Percentiles rank a stretch among this genome's conserved stretches.
phyloP scores from a whole-genome alignment of 1,140 invertebrate species.

The Drosophila rhopaloa region DNA sequence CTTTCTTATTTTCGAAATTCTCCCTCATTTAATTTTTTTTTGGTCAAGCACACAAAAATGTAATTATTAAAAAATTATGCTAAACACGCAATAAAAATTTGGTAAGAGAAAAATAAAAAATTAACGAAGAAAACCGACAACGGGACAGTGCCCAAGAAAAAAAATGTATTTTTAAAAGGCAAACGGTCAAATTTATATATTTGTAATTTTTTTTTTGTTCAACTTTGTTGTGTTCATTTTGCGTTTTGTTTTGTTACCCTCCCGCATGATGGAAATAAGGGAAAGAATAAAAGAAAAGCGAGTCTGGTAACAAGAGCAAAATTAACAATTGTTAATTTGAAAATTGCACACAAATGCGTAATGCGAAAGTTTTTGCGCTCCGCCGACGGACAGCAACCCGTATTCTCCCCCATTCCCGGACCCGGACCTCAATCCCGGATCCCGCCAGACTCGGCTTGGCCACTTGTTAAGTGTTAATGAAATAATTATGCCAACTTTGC shows the following conservation, averaged over 20 bases:
- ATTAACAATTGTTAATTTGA: slow-evolving; percentile 83
- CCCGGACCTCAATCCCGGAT: slow-evolving; percentile 21
- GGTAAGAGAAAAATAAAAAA: slow-evolving; percentile 70
- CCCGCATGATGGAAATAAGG: slow-evolving; percentile 48
- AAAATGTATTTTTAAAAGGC: slow-evolving; percentile 76
- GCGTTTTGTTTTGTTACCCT: slow-evolving; percentile 52
- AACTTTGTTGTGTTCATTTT: slow-evolving; percentile 59
- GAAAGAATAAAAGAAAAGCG: slow-evolving; percentile 18
- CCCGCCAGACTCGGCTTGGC: slow-evolving; percentile 50
- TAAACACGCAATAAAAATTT: slow-evolving; percentile 82
- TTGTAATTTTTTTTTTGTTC: slow-evolving; percentile 28
- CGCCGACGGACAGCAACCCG: slow-evolving; percentile 30
- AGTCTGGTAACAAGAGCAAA: slow-evolving; percentile 58
- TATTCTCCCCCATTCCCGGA: background rate
- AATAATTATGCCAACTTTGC: slow-evolving; percentile 82
- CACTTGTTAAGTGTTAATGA: slow-evolving; percentile 83
- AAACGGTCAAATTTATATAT: slow-evolving; percentile 73
- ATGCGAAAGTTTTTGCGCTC: slow-evolving; percentile 73
- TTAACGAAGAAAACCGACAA: slow-evolving; percentile 59
- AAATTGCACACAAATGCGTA: slow-evolving; percentile 83
- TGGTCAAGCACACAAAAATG: slow-evolving; percentile 80
- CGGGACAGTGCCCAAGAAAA: slow-evolving; percentile 36
- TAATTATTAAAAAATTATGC: slow-evolving; percentile 83
- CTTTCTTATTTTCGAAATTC: slow-evolving; percentile 30
- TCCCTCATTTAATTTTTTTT: slow-evolving; percentile 31